phyloP scores from a whole-genome alignment of 2,113 vertebrate species.

The Myanophis thanlyinensis region DNA sequence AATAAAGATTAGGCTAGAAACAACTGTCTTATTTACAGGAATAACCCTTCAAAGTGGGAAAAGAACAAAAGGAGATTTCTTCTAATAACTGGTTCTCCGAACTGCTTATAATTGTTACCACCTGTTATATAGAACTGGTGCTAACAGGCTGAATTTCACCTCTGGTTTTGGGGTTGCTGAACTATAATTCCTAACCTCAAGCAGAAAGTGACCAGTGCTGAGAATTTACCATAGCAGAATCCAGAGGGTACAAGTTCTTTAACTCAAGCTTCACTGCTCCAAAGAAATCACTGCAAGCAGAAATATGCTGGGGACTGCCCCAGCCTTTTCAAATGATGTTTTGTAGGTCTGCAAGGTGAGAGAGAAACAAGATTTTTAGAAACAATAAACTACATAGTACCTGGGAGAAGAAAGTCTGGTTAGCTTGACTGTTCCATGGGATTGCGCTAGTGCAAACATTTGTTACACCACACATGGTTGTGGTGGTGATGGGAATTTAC shows the following conservation, averaged over 20 bases:
- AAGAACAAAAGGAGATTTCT: no score
- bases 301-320: neutral
- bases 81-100: no score
- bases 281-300: neutral
- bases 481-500: neutral
- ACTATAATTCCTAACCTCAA: neutral
- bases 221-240: neutral
- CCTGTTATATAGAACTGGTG: no score
- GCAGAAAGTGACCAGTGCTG: neutral
- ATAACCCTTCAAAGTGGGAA: no score
- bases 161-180: neutral
- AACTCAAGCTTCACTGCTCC: neutral
- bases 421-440: neutral
- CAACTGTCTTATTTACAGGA: no score
- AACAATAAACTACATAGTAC: neutral
- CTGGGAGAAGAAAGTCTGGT: no score
- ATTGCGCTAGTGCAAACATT: neutral
- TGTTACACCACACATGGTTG: neutral
- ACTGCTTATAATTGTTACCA: no score
- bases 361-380: neutral
- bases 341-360: neutral
- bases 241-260: neutral
- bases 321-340: neutral
- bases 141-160: no score
- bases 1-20: no score